Conservation (phyloP, 2,797 vertebrate species). For the Rhabdophis nuchalis region DNA sequence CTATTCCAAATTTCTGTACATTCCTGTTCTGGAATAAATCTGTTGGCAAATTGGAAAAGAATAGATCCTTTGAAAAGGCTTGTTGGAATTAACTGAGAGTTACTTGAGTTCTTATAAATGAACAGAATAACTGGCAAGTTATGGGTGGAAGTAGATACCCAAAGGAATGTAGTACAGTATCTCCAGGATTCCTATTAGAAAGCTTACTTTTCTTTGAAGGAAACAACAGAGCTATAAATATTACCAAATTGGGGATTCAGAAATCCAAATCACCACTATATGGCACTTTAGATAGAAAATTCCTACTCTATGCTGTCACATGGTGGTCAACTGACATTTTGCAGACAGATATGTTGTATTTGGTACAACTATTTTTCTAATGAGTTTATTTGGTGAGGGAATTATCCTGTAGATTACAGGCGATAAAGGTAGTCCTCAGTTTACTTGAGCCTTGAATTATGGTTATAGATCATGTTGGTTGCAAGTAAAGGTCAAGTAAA, state of each 20-base stretch:
- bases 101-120: neutral
- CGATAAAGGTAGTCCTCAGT: neutral
- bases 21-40: neutral
- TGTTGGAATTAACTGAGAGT: neutral
- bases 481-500: neutral
- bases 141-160: no score
- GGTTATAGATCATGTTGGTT: neutral
- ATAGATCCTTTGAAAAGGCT: neutral
- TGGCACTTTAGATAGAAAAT: neutral
- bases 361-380: neutral
- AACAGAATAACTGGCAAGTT: neutral
- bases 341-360: neutral
- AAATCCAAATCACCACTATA: neutral
- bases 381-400: neutral
- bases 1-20: neutral
- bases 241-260: neutral
- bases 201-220: neutral
- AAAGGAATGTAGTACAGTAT: neutral
- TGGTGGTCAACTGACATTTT: neutral
- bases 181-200: neutral
- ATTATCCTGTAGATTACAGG: neutral
- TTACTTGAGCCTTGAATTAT: neutral
- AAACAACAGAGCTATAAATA: neutral
- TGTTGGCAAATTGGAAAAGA: neutral
- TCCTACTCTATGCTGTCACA: neutral